A percentile compares a stretch with the other conserved stretches of the same genome.
phyloP scores from a whole-genome alignment of 2,888 invertebrate species.

The Atethmia centrago region DNA sequence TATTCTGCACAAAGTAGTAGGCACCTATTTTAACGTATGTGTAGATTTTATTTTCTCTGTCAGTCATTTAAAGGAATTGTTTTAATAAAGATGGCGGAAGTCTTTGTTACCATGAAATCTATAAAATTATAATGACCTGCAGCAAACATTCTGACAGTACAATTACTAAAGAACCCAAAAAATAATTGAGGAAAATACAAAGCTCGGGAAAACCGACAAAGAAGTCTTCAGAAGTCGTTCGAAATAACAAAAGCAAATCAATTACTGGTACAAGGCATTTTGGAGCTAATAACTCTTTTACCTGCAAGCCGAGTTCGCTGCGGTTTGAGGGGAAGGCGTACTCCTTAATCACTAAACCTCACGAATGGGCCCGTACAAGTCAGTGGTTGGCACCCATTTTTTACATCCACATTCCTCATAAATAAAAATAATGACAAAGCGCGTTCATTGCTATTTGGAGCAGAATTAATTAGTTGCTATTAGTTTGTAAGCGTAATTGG shows the following conservation, averaged over 20 bases:
- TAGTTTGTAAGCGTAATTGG: constrained; percentile 32
- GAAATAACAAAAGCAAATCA: constrained; percentile 64
- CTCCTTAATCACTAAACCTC: constrained; percentile 77
- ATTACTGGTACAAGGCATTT: constrained; percentile 60
- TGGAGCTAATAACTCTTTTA: constrained; percentile 67
- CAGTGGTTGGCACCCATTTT: constrained; percentile 60
- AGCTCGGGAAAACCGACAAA: constrained; percentile 32
- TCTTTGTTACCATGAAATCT: background rate
- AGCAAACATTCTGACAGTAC: background rate
- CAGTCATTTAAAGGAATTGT: background rate
- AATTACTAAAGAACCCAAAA: background rate
- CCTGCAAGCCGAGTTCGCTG: constrained; percentile 57
- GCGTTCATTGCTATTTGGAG: constrained; percentile 46
- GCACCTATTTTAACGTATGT: background rate
- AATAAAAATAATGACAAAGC: constrained; percentile 58
- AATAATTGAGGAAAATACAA: constrained; percentile 23
- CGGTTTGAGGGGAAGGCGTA: constrained; percentile 57
- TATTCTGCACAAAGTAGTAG: background rate
- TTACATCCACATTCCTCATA: constrained; percentile 59
- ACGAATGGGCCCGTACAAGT: constrained; percentile 67
- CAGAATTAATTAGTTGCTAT: constrained; percentile 52
- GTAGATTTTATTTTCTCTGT: background rate
- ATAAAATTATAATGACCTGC: background rate
- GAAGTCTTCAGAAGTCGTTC: constrained; percentile 49
- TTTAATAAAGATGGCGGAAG: background rate